phyloP scores from a whole-genome alignment of 2,888 invertebrate species.

The Andrena trimmerana region DNA sequence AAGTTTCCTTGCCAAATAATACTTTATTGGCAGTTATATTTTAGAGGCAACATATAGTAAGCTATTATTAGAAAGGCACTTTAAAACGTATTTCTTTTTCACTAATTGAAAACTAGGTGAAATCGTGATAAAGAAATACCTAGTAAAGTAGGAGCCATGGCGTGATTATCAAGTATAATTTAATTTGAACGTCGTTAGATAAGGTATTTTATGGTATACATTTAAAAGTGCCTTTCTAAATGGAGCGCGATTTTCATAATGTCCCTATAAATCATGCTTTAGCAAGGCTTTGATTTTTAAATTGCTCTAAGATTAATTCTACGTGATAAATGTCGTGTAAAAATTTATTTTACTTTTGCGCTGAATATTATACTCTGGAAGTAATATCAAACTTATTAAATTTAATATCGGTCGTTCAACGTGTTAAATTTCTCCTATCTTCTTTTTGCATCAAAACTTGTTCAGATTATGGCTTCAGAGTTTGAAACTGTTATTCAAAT shows the following conservation, averaged over 20 bases:
- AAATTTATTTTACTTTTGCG: background rate
- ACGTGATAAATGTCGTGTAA: background rate
- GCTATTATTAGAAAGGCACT: background rate
- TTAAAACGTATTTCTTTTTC: background rate
- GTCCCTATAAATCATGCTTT: background rate
- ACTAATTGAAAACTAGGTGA: background rate
- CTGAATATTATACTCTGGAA: background rate
- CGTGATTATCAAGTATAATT: background rate
- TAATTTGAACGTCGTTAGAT: background rate
- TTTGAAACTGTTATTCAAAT: too few species aligned
- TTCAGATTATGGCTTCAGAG: background rate
- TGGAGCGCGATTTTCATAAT: constrained; percentile 20
- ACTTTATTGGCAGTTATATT: constrained; percentile 15
- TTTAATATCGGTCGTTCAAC: background rate
- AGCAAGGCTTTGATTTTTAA: background rate
- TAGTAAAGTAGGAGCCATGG: background rate
- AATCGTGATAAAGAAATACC: background rate
- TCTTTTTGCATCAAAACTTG: background rate
- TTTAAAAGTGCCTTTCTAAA: background rate
- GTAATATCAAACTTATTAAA: background rate
- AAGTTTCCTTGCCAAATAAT: background rate
- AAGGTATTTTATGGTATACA: background rate
- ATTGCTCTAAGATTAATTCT: background rate
- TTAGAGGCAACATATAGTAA: constrained; percentile 1
- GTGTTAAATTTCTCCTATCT: background rate